phyloP scores from a whole-genome alignment of 2,113 vertebrate species.

The Upupa epops region DNA sequence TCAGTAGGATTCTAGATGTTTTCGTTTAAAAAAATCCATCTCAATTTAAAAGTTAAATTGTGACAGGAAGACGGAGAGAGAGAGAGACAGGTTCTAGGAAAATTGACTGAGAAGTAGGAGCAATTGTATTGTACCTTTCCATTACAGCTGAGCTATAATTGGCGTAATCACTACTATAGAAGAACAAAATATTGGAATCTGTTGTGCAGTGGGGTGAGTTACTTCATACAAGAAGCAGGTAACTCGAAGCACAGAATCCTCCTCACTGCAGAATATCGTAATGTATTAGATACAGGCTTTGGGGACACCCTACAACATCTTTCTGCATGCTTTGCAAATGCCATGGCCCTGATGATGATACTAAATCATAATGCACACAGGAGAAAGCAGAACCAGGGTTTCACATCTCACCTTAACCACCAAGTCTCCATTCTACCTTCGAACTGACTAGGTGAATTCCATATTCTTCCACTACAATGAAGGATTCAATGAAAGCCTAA shows the following conservation, averaged over 20 bases:
- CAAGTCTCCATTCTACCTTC: not conserved
- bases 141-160: constrained; percentile 44
- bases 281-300: not conserved
- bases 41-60: constrained; percentile 53
- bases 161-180: constrained; percentile 21
- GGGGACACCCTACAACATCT: not conserved
- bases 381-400: not conserved
- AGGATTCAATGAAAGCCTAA: not conserved
- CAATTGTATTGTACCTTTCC: constrained; percentile 56
- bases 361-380: not conserved
- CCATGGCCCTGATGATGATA: not conserved
- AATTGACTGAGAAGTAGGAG: constrained; percentile 57
- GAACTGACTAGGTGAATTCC: not conserved
- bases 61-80: constrained; percentile 34
- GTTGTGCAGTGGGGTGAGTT: not conserved
- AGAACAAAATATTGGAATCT: constrained; percentile 44
- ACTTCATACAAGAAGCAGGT: not conserved
- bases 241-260: not conserved
- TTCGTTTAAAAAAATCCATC: not conserved
- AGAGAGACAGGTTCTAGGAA: constrained; percentile 35
- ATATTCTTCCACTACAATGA: not conserved
- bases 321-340: not conserved
- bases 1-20: constrained; percentile 41
- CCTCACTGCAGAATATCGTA: not conserved
- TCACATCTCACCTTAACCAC: not conserved